phyloP scores from a whole-genome alignment of 2,113 vertebrate species.

The Thunnus thynnus region DNA sequence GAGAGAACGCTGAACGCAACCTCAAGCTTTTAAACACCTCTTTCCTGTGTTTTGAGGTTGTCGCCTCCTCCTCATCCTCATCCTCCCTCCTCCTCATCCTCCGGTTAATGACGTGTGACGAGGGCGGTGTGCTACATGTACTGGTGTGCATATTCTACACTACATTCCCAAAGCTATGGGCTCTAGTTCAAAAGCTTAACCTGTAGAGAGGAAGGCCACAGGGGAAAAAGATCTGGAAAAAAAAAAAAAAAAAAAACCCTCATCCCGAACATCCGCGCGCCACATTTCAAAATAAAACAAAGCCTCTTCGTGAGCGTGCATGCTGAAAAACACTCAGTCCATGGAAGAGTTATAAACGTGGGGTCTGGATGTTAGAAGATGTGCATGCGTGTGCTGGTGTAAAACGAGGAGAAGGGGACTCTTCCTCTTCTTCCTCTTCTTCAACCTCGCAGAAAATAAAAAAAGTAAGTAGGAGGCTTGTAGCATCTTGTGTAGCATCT shows the following conservation, averaged over 20 bases:
- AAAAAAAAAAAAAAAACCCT: too few species aligned
- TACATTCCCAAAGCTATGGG: conserved; percentile 28
- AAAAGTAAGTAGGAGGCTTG: neutral
- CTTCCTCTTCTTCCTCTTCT: neutral
- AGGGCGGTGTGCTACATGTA: conserved; percentile 75
- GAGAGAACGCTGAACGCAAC: too few species aligned
- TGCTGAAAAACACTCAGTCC: too few species aligned
- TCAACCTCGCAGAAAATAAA: conserved; percentile 26
- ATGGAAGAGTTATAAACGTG: neutral
- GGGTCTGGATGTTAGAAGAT: conserved; percentile 1
- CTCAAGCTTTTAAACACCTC: neutral
- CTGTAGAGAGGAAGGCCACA: conserved; percentile 48
- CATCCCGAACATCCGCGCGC: too few species aligned
- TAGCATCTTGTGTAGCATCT: neutral
- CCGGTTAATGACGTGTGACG: conserved; percentile 3
- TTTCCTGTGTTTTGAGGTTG: neutral
- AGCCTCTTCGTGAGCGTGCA: too few species aligned
- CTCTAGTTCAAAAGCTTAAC: conserved; percentile 24
- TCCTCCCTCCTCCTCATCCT: too few species aligned
- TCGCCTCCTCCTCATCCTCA: neutral
- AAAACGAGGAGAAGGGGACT: conserved; percentile 33
- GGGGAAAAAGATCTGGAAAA: too few species aligned
- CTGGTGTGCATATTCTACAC: conserved; percentile 56
- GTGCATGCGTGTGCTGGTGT: conserved; percentile 54
- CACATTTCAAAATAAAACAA: too few species aligned